A percentile compares a stretch with the other conserved stretches of the same genome.
These are phyloP conservation scores for Lydus trimaculatus DNA, from an alignment of 2,888 invertebrate genomes.

Conservation along the genomic window DNA sequence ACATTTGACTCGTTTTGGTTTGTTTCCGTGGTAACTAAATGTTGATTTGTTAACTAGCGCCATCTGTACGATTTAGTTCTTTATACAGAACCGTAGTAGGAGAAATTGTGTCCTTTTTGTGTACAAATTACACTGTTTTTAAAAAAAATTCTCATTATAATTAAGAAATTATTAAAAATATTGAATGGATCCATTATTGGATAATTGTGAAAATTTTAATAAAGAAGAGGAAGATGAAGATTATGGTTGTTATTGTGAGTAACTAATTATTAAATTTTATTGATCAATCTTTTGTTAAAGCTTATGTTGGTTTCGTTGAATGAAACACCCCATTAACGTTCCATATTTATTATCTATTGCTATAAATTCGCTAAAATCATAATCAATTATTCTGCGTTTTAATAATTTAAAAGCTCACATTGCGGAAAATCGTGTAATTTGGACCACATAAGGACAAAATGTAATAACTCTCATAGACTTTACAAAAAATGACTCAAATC, in stretches of 20 bases:
- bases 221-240: constrained; percentile 31
- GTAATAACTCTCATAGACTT: too few relatives aligned
- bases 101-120: neutral
- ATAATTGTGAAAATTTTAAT: constrained; percentile 8
- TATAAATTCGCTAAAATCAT: too few relatives aligned
- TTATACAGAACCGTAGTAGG: neutral
- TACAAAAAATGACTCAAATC: too few relatives aligned
- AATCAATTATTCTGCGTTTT: too few relatives aligned
- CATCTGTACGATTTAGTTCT: constrained; percentile 6
- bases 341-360: too few relatives aligned
- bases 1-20: neutral
- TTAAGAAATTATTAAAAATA: neutral
- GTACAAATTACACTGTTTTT: too few relatives aligned
- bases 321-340: too few relatives aligned
- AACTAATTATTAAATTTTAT: neutral
- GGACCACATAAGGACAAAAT: too few relatives aligned
- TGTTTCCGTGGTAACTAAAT: constrained; percentile 23
- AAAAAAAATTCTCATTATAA: constrained; percentile 20
- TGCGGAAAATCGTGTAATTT: too few relatives aligned
- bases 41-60: constrained; percentile 20
- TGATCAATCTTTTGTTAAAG: neutral
- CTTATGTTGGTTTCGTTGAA: too few relatives aligned
- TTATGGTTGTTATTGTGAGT: constrained; percentile 33
- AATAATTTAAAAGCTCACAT: too few relatives aligned
- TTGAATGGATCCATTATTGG: constrained; percentile 21